Base-by-base conservation (phyloP, 2,113 vertebrate species). In the Xiphias gladius region DNA sequence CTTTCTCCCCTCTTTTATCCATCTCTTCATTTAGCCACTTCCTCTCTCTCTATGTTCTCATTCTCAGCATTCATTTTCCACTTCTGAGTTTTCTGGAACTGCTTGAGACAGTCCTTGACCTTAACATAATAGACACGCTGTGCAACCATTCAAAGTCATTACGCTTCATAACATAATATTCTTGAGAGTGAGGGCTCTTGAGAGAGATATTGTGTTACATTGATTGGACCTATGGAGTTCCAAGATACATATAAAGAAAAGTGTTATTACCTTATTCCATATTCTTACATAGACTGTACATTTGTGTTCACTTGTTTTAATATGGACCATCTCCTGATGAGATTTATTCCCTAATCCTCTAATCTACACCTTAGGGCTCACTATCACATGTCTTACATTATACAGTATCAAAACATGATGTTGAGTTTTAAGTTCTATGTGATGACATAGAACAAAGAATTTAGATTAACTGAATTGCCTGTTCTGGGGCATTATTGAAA, bases 81-180 rank as follows among this genome's bases (percentile, higher is more conserved):
- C 80, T 87, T 28, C n/a, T 28, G 68, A 28, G 46, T 76, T 76
- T 83, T 70, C 72, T 22, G 57, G 85, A 84, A 35, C 78, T 59
- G 76, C 89, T 86, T 57, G 87, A 91, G 92, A 89, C 90, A 76
- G 89, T 88, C 92, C 92, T 94, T 92, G 92, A 92, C 91, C 90
- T 91, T 89, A 89, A 80, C 86, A 84, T 85, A 90, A 89, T 80
- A 87, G 90, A 91, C 86, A 85, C 54, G 72, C 86, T 6, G 87
- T 30, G 86, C 80, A 82, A 39, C 90, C 88, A 84, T 90, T 91
- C 86, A 78, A 63, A 26, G 89, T 86, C 87, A 85, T 91, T 89
- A 91, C 82, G 76, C 87, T 90, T 82, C 71, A 86, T 84, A 82
- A 86, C 86, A 84, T 85, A 78, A 86, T 87, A 78, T 91, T 91